Percentiles rank a stretch among this genome's conserved stretches.
Evolutionary conservation across 1,140 invertebrate species (phyloP).

Genomic region (Battus philenor): DNA sequence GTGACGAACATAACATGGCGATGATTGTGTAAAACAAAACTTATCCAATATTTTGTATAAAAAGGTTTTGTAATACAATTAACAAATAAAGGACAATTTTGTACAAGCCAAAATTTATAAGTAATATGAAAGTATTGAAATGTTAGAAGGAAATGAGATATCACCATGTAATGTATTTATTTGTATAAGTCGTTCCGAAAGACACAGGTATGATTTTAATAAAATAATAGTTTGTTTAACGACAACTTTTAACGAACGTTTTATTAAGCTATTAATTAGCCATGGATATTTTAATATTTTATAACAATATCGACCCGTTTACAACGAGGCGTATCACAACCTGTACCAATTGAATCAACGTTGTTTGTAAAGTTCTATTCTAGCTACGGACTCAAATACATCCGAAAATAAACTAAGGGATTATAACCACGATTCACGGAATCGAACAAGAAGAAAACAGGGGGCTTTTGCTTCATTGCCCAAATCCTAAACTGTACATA

Average conservation of each 20-base stretch:
- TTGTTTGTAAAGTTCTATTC: conserved; percentile 75
- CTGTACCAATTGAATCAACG: conserved; percentile 76
- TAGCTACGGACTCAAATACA: conserved; percentile 73
- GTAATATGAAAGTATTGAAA: conserved; percentile 58
- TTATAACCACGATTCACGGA: conserved; percentile 72
- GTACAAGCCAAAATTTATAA: conserved; percentile 57
- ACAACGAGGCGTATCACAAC: conserved; percentile 75
- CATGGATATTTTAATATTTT: conserved; percentile 72
- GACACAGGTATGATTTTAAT: conserved; percentile 66
- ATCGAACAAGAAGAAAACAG: conserved; percentile 69
- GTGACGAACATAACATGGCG: conserved; percentile 5
- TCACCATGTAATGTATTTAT: conserved; percentile 57
- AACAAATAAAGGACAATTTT: conserved; percentile 39
- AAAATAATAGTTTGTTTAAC: conserved; percentile 73
- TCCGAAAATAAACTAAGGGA: conserved; percentile 72
- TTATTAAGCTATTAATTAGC: conserved; percentile 71
- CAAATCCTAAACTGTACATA: conserved; percentile 69
- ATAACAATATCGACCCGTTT: conserved; percentile 75
- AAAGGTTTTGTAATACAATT: conserved; percentile 35
- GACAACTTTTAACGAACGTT: conserved; percentile 74
- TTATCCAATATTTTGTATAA: conserved; percentile 8
- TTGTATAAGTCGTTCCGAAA: conserved; percentile 71
- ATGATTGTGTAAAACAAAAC: conserved; percentile 1
- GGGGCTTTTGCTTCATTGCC: conserved; percentile 58
- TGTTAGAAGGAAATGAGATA: conserved; percentile 60